phyloP scores from a whole-genome alignment of 2,797 vertebrate genomes.

The Crocodylus rhombifer region DNA sequence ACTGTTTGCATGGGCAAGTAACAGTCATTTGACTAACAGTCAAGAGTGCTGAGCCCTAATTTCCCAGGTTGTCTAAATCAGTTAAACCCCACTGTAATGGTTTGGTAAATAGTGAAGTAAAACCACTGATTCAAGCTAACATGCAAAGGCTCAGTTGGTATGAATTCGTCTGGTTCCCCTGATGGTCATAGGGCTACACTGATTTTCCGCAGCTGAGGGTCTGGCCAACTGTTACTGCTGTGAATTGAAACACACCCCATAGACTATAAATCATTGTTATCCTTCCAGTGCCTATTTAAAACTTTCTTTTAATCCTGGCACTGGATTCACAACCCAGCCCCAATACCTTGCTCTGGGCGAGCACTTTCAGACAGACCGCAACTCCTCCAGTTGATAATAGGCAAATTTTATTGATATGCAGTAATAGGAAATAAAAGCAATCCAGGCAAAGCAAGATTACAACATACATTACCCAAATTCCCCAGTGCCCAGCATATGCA shows the following conservation, averaged over 20 bases:
- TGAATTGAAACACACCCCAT: not conserved
- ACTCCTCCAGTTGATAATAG: no score
- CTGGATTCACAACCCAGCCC: no score
- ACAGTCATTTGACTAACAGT: not conserved
- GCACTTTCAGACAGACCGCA: no score
- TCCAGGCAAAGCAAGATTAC: no score
- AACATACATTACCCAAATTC: no score
- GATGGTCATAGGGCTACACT: rapidly evolving
- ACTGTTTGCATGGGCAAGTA: not conserved
- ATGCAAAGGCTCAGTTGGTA: not conserved
- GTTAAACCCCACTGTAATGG: not conserved
- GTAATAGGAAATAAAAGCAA: no score
- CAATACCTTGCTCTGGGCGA: no score
- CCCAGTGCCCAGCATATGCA: no score
- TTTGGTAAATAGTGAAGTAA: not conserved
- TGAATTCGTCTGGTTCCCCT: rapidly evolving
- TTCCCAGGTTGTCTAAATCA: not conserved
- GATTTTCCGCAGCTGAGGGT: not conserved
- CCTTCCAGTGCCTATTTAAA: rapidly evolving
- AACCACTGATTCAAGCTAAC: not conserved
- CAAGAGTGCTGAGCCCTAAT: not conserved
- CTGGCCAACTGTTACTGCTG: rapidly evolving
- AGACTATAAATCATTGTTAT: not conserved
- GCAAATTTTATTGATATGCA: no score
- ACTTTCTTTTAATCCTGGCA: not conserved